Evolutionary conservation across 2,888 invertebrate species (phyloP).

Genomic region (Timema podura): DNA sequence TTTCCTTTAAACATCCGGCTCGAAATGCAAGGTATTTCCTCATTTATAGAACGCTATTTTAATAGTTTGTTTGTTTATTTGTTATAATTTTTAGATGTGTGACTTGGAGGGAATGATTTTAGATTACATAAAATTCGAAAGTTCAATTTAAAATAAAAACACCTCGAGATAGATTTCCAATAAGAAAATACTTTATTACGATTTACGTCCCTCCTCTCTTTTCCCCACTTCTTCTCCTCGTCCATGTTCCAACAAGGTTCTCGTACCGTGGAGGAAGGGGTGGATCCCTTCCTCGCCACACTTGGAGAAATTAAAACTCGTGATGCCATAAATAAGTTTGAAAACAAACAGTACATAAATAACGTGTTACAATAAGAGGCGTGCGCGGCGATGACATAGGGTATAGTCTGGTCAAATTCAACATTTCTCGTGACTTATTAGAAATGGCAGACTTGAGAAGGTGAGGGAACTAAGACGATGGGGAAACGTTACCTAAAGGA

Average conservation of each 20-base stretch:
- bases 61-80: too few relatives aligned
- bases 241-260: neutral
- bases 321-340: slow-evolving; percentile 25
- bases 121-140: too few relatives aligned
- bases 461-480: neutral
- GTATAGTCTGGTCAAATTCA: slow-evolving; percentile 17
- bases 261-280: neutral
- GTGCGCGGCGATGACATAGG: slow-evolving; percentile 22
- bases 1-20: too few relatives aligned
- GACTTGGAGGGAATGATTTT: too few relatives aligned
- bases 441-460: too few relatives aligned
- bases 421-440: too few relatives aligned
- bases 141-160: too few relatives aligned
- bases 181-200: too few relatives aligned
- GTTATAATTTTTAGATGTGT: too few relatives aligned
- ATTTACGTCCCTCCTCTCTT: neutral
- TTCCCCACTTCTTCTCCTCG: slow-evolving; percentile 5
- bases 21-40: too few relatives aligned
- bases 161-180: too few relatives aligned
- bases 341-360: slow-evolving; percentile 27
- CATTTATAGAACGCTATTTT: too few relatives aligned
- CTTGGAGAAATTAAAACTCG: slow-evolving; percentile 26
- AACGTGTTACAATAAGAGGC: slow-evolving; percentile 18
- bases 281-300: neutral
- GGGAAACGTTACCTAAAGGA: slow-evolving; percentile 6